Evolutionary conservation across 2,797 vertebrate genomes (phyloP).

Genomic region (Chiloscyllium punctatum): DNA sequence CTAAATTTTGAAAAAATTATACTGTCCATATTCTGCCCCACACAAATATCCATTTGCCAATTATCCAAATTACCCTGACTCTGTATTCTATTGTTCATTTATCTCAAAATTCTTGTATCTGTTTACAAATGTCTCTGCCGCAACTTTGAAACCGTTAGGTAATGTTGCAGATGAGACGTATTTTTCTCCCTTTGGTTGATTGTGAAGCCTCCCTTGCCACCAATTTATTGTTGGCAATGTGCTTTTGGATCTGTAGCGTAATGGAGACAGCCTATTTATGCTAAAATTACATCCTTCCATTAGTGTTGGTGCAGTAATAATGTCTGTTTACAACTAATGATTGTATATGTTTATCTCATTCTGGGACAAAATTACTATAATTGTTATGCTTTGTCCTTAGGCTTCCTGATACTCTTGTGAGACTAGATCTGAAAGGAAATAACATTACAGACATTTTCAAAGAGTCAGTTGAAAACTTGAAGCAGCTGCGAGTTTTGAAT

Average conservation of each 20-base stretch:
- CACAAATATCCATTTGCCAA: background rate
- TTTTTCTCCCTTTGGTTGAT: background rate
- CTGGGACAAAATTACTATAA: background rate
- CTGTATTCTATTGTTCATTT: background rate
- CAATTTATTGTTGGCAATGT: background rate
- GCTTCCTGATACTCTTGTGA: constrained; percentile 64
- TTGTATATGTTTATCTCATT: background rate
- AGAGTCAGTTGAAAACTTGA: constrained; percentile 58
- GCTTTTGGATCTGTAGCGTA: background rate
- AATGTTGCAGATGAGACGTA: background rate
- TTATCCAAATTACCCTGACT: background rate
- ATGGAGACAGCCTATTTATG: background rate
- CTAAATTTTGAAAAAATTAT: background rate
- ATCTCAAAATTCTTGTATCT: background rate
- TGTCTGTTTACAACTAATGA: background rate
- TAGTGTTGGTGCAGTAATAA: background rate
- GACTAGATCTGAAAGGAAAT: constrained; percentile 70
- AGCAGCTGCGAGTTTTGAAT: constrained; percentile 69
- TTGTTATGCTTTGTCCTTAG: constrained; percentile 47
- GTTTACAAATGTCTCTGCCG: background rate
- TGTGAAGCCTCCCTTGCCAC: background rate
- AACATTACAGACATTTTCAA: constrained; percentile 59
- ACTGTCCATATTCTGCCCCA: background rate
- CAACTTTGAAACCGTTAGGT: background rate
- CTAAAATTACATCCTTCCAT: background rate